A percentile compares a stretch with the other conserved stretches of the same genome.
These are phyloP conservation scores for Calameuta pallipes DNA, from an alignment of 2,888 invertebrate genomes.

Conservation along the genomic window DNA sequence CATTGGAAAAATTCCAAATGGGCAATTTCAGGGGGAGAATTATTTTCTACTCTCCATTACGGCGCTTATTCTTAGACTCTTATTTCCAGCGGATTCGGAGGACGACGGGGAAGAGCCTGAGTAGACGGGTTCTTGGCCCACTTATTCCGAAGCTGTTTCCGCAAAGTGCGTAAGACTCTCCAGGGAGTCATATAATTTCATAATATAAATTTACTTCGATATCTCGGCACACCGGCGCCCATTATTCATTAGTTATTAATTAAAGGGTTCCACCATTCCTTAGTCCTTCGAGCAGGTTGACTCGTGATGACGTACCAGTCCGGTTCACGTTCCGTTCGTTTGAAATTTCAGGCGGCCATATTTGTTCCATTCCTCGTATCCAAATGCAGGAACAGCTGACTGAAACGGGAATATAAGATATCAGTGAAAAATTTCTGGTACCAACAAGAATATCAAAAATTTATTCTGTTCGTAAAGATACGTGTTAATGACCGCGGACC, in stretches of 20 bases:
- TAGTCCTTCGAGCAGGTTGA: not conserved
- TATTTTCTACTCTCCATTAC: too few species aligned
- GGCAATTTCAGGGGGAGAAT: too few species aligned
- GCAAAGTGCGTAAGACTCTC: conserved; percentile 3
- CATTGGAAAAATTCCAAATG: too few species aligned
- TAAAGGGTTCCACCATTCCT: conserved; percentile 11
- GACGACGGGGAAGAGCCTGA: too few species aligned
- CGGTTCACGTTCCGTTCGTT: not conserved
- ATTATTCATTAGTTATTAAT: conserved; percentile 13
- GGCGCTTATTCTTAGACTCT: too few species aligned
- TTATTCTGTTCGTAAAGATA: not conserved
- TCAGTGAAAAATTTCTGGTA: not conserved
- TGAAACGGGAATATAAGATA: not conserved
- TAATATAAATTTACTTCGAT: conserved; percentile 23
- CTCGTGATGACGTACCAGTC: not conserved
- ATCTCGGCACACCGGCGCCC: conserved; percentile 12
- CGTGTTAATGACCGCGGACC: not conserved
- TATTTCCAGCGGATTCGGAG: too few species aligned
- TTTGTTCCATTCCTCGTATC: not conserved
- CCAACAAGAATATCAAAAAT: not conserved
- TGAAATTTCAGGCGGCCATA: too few species aligned
- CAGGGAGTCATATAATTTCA: conserved; percentile 20
- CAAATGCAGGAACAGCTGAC: not conserved
- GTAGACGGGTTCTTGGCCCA: not conserved
- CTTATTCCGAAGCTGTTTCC: not conserved